phyloP scores from a whole-genome alignment of 2,888 invertebrate species.

The Exocentrus adspersus region DNA sequence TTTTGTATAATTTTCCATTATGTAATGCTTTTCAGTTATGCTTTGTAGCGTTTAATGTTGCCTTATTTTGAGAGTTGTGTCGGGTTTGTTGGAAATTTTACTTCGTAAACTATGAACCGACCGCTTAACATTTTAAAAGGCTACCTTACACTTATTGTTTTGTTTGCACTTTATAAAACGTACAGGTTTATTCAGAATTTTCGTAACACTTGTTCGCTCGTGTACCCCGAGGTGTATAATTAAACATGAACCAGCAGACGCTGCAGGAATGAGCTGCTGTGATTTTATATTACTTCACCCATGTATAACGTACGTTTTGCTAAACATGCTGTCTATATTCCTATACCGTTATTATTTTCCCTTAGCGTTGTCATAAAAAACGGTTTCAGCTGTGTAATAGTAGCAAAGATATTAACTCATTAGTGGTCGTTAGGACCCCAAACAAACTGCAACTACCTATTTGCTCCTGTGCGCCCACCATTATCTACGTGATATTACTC shows the following conservation, averaged over 20 bases:
- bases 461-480: not conserved
- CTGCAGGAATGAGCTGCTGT: too few species aligned
- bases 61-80: constrained; percentile 4
- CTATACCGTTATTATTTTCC: too few species aligned
- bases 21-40: constrained; percentile 16
- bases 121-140: constrained; percentile 16
- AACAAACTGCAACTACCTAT: not conserved
- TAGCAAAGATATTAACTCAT: not conserved
- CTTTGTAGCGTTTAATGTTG: constrained; percentile 2
- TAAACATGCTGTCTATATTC: too few species aligned
- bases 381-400: not conserved
- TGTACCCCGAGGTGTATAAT: too few species aligned
- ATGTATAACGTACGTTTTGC: too few species aligned
- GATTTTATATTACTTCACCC: too few species aligned
- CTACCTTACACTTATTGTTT: constrained; percentile 9
- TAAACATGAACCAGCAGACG: too few species aligned
- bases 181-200: constrained; percentile 1
- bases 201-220: not conserved
- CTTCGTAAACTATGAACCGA: not conserved
- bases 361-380: not conserved
- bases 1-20: constrained; percentile 8
- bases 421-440: not conserved
- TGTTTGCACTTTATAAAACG: not conserved
- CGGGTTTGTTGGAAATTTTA: constrained; percentile 9
- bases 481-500: not conserved